Evolutionary conservation across 1,140 invertebrate species (phyloP).

Genomic region (Diplogasteroides magnus): DNA sequence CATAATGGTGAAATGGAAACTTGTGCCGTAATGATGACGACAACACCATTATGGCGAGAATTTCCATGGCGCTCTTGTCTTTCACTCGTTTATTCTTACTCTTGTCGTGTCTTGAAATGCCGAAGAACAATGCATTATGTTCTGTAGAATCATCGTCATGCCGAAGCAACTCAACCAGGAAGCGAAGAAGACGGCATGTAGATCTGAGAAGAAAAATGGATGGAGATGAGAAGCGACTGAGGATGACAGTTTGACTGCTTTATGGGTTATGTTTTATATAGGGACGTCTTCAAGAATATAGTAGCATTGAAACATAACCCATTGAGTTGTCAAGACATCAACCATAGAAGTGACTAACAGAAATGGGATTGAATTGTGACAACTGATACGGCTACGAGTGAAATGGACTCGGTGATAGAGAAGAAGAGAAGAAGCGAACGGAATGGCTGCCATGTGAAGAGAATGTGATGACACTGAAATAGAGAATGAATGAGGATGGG

Average conservation of each 20-base stretch:
- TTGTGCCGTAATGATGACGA: too few species aligned
- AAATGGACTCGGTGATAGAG: constrained; percentile 40
- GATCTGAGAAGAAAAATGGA: constrained; percentile 33
- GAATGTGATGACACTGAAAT: constrained; percentile 18
- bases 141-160: constrained; percentile 54
- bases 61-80: too few species aligned
- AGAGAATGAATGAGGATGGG: background rate
- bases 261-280: too few species aligned
- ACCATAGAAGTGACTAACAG: constrained; percentile 15
- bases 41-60: constrained; percentile 30
- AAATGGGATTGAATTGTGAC: constrained; percentile 48
- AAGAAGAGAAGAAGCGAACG: constrained; percentile 43
- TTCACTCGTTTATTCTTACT: too few species aligned
- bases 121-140: constrained; percentile 44
- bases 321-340: background rate
- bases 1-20: too few species aligned
- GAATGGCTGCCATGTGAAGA: constrained; percentile 45
- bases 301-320: too few species aligned
- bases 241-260: too few species aligned
- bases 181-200: constrained; percentile 44
- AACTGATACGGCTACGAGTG: constrained; percentile 43
- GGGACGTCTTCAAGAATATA: too few species aligned
- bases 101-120: constrained; percentile 34
- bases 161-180: constrained; percentile 47
- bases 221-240: constrained; percentile 1